phyloP scores from a whole-genome alignment of 2,113 vertebrate genomes.

The Colinus virginianus region DNA sequence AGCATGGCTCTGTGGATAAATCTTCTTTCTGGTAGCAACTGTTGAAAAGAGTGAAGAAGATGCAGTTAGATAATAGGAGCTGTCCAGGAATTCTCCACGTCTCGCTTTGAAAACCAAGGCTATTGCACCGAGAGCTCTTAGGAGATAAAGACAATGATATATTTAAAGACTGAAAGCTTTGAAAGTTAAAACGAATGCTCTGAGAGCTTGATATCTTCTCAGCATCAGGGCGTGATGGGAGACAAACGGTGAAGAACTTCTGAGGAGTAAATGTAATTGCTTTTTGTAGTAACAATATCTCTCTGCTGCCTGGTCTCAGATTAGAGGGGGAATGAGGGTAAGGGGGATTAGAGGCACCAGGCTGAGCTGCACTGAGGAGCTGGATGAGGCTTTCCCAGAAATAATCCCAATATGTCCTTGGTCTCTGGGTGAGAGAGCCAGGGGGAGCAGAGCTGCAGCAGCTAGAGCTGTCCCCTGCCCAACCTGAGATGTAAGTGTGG shows the following conservation, averaged over 20 bases:
- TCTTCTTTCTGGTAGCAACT: neutral
- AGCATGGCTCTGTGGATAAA: accelerated
- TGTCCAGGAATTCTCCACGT: neutral
- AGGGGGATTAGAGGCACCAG: neutral
- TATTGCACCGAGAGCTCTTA: neutral
- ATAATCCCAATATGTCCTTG: too few species aligned
- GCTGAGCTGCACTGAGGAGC: neutral
- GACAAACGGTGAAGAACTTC: neutral
- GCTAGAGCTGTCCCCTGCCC: too few species aligned
- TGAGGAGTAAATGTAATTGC: neutral
- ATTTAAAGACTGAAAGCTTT: neutral
- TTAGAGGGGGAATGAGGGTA: neutral
- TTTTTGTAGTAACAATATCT: neutral
- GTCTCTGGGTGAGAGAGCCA: neutral
- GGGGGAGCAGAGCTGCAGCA: neutral
- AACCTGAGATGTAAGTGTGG: neutral
- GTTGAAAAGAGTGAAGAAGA: neutral
- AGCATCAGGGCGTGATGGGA: neutral
- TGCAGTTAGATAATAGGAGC: accelerated
- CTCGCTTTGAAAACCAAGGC: neutral
- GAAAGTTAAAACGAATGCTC: neutral
- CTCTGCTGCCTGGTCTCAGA: neutral
- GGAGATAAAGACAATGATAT: neutral
- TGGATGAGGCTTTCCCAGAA: accelerated
- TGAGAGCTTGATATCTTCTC: neutral